phyloP scores from a whole-genome alignment of 1,140 invertebrate genomes.

The Cylas formicarius region DNA sequence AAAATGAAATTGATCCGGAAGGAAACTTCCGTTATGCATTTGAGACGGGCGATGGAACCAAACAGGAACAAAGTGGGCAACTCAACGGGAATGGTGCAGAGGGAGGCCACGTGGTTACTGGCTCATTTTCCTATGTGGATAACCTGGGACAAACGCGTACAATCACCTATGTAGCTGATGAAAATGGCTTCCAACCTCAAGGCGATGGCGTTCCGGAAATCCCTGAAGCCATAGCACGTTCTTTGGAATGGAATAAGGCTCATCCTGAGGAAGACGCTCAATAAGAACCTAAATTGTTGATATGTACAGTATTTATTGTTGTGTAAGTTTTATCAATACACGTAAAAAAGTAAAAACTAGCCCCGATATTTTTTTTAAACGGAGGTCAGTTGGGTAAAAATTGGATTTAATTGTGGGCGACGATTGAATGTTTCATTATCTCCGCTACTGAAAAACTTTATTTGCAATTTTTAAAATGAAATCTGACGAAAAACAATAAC shows the following conservation, averaged over 20 bases:
- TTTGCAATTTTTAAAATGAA: too few species aligned
- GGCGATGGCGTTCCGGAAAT: conserved; percentile 52
- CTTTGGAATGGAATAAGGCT: conserved; percentile 45
- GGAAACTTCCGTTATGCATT: neutral
- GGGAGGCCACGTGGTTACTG: neutral
- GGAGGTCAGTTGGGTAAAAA: too few species aligned
- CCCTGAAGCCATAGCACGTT: conserved; percentile 44
- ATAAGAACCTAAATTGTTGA: neutral
- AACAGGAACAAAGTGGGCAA: conserved; percentile 1
- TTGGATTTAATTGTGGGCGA: too few species aligned
- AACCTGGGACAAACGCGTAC: conserved; percentile 57
- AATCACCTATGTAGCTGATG: conserved; percentile 49
- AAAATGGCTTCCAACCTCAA: conserved; percentile 50
- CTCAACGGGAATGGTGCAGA: neutral
- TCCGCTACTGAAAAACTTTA: too few species aligned
- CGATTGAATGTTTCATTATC: too few species aligned
- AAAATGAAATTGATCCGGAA: neutral
- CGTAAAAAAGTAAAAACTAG: too few species aligned
- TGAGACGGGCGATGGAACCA: neutral
- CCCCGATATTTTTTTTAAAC: too few species aligned
- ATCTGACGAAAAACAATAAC: too few species aligned
- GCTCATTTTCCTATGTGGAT: neutral
- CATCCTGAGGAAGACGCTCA: conserved; percentile 7
- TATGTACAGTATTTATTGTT: too few species aligned
- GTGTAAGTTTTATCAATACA: too few species aligned